phyloP scores from a whole-genome alignment of 2,888 invertebrate genomes.

The Hirtodrosophila duncani region DNA sequence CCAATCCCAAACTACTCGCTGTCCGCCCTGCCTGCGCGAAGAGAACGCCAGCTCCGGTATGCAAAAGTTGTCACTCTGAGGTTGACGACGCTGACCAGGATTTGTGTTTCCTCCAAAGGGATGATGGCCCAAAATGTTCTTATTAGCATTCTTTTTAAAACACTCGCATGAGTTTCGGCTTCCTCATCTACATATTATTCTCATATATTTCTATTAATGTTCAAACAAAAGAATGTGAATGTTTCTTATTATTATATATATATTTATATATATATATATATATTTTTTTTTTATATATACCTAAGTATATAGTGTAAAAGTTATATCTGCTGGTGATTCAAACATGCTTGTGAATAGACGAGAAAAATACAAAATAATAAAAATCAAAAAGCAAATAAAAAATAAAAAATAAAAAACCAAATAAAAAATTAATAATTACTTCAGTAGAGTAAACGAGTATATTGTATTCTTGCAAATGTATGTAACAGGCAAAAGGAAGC shows the following conservation, averaged over 20 bases:
- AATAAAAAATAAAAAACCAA: constrained; percentile 15
- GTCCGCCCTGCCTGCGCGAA: constrained; percentile 34
- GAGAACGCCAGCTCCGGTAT: neutral
- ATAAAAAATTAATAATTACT: neutral
- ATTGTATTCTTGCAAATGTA: neutral
- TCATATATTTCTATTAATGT: neutral
- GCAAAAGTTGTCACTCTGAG: too few species aligned
- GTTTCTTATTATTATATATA: neutral
- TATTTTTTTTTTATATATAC: neutral
- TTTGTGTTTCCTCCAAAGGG: too few species aligned
- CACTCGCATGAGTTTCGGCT: neutral
- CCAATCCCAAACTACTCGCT: constrained; percentile 27
- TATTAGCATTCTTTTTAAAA: too few species aligned
- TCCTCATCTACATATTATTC: neutral
- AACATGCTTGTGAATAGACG: too few species aligned
- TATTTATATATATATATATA: neutral
- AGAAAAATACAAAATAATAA: too few species aligned
- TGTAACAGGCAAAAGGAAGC: too few species aligned
- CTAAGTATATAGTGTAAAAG: neutral
- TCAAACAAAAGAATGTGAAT: neutral
- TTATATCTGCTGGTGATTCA: neutral
- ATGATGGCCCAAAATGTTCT: too few species aligned
- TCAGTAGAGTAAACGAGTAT: neutral
- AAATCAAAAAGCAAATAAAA: constrained; percentile 7
- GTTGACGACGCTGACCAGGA: neutral